phyloP scores from a whole-genome alignment of 2,113 vertebrate species.

The Hypocryptadius cinnamomeus region DNA sequence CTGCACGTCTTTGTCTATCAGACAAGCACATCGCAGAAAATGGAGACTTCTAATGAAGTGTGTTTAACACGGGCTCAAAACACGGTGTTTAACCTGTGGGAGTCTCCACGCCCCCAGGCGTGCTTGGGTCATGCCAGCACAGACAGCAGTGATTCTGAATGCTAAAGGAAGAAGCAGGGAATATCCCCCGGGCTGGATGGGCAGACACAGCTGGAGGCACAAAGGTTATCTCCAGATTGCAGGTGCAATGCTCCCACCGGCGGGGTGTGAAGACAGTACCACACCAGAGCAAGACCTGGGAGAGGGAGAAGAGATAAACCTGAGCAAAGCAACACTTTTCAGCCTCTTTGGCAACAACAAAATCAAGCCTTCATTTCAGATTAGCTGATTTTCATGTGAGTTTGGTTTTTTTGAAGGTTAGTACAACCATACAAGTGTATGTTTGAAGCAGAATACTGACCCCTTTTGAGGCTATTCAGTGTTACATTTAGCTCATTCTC shows the following conservation, averaged over 20 bases:
- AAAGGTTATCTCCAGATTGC: not conserved
- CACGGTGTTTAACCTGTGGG: rapidly evolving
- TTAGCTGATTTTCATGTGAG: not conserved
- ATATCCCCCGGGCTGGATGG: rapidly evolving
- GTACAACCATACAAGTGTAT: not conserved
- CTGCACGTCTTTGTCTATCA: rapidly evolving
- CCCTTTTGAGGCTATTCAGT: not conserved
- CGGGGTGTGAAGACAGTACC: rapidly evolving
- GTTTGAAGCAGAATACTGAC: not conserved
- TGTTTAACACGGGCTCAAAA: not conserved
- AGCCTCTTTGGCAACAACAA: not conserved
- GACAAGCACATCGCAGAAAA: not conserved
- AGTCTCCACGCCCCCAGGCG: rapidly evolving
- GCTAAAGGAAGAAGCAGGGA: not conserved
- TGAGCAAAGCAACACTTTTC: not conserved
- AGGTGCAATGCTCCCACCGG: rapidly evolving
- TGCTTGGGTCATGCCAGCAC: not conserved
- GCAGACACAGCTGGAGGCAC: not conserved
- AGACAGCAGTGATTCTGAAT: not conserved
- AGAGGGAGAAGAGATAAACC: not conserved
- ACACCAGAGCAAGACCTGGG: not conserved
- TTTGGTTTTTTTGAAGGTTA: not conserved
- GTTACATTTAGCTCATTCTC: not conserved
- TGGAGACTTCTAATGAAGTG: not conserved
- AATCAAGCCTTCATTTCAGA: not conserved